Evolutionary conservation across 2,113 vertebrate genomes (phyloP).

Genomic region (Ciconia stormi): DNA sequence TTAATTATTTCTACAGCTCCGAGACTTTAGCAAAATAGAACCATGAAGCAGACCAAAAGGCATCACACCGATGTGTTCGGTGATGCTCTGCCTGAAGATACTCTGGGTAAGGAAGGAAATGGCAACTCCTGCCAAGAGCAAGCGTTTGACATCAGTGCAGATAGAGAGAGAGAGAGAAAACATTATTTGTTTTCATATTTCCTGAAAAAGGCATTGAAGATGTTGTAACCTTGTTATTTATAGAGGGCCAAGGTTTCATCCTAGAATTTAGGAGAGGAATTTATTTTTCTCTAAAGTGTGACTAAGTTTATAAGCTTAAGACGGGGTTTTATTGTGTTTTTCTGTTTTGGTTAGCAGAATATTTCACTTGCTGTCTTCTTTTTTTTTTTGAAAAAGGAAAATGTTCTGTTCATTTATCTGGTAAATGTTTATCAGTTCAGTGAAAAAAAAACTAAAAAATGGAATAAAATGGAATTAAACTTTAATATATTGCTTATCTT

Average conservation of each 20-base stretch:
- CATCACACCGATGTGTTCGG: rapidly evolving
- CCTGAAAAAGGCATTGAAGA: conserved; percentile 1
- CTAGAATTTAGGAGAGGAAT: conserved; percentile 14
- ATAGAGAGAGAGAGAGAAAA: background rate
- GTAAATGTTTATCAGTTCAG: conserved; percentile 67
- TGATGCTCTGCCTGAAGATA: background rate
- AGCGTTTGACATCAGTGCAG: background rate
- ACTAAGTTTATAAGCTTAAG: conserved; percentile 34
- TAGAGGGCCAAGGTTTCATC: conserved; percentile 8
- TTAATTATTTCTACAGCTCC: background rate
- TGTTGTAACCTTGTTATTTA: background rate
- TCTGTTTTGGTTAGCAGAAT: conserved; percentile 15
- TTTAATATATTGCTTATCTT: conserved; percentile 71
- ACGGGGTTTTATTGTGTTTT: background rate
- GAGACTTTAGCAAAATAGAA: background rate
- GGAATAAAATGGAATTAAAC: conserved; percentile 71
- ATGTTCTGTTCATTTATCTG: conserved; percentile 33
- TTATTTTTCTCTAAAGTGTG: conserved; percentile 31
- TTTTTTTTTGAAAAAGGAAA: background rate
- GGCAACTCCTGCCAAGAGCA: background rate
- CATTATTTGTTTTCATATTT: conserved; percentile 56
- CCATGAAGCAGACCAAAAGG: background rate
- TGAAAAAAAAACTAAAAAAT: conserved; percentile 55
- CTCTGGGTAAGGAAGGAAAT: background rate
- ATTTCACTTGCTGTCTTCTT: conserved; percentile 43